These are phyloP conservation scores for Cylloceria caligata DNA, from an alignment of 2,888 invertebrate species.

Conservation along the genomic window DNA sequence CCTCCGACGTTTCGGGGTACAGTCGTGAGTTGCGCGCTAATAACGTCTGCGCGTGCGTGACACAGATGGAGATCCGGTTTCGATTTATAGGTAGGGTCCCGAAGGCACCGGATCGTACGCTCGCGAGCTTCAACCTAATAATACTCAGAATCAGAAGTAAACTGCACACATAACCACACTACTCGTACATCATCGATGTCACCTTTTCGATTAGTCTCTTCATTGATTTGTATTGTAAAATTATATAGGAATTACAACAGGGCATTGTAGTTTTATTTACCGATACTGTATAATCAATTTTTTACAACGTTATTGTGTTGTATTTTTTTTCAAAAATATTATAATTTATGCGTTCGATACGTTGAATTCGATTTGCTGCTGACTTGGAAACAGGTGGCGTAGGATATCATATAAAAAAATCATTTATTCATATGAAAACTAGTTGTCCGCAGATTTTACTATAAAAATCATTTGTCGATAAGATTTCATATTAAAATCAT, in stretches of 20 bases:
- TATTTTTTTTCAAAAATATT: too few species aligned
- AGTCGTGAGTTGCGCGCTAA: conserved; percentile 41
- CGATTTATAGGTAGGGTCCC: conserved; percentile 63
- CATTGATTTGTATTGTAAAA: neutral
- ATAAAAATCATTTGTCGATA: neutral
- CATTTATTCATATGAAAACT: too few species aligned
- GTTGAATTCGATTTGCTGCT: too few species aligned
- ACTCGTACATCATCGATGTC: conserved; percentile 20
- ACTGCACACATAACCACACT: neutral
- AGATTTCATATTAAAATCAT: too few species aligned
- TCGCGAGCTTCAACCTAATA: conserved; percentile 45
- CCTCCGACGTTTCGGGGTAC: conserved; percentile 49
- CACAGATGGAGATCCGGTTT: conserved; percentile 70
- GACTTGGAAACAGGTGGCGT: too few species aligned
- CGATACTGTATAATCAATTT: too few species aligned
- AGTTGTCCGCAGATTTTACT: neutral
- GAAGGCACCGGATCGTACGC: conserved; percentile 7
- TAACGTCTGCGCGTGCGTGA: conserved; percentile 65
- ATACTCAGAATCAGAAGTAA: conserved; percentile 49
- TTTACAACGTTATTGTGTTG: too few species aligned
- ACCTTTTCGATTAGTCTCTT: neutral
- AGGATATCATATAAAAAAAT: too few species aligned
- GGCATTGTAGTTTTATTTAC: too few species aligned
- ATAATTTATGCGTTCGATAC: too few species aligned
- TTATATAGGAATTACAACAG: conserved; percentile 7